A percentile compares a stretch with the other conserved stretches of the same genome.
Conservation (phyloP, 2,888 invertebrate species). For the Scelioninae gen. 2 region DNA sequence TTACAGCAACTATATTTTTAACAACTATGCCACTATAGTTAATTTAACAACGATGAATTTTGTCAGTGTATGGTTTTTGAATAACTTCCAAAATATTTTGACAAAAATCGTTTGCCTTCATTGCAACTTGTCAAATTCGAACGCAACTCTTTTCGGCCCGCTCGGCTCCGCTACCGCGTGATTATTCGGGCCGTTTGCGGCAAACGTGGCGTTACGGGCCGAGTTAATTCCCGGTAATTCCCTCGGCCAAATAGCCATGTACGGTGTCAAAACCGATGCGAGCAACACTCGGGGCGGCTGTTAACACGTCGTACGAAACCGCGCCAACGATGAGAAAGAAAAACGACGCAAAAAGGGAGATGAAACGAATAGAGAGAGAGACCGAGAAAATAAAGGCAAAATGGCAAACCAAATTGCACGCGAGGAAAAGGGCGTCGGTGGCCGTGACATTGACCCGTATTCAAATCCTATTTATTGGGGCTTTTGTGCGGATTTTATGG, state of each 20-base stretch:
- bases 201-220: constrained; percentile 23
- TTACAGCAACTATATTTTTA: no score
- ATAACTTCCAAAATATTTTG: background rate
- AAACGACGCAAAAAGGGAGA: background rate
- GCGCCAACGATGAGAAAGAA: constrained; percentile 31
- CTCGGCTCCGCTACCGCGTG: constrained; percentile 14
- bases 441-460: constrained; percentile 68
- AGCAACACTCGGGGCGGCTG: constrained; percentile 36
- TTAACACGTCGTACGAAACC: constrained; percentile 48
- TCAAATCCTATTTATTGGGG: constrained; percentile 59
- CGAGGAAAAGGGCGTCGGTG: constrained; percentile 53
- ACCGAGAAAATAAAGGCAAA: background rate
- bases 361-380: no score
- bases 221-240: constrained; percentile 18
- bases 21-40: constrained; percentile 33
- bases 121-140: constrained; percentile 32
- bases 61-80: no score
- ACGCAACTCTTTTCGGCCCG: background rate
- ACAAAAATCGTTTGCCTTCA: constrained; percentile 29
- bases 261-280: constrained; percentile 40
- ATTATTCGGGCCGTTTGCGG: constrained; percentile 11
- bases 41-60: constrained; percentile 36
- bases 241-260: constrained; percentile 38
- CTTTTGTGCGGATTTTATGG: constrained; percentile 27
- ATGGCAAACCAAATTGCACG: constrained; percentile 27